Base-by-base conservation (phyloP, 2,888 invertebrate species). In the Sceliomorpha sp. region DNA sequence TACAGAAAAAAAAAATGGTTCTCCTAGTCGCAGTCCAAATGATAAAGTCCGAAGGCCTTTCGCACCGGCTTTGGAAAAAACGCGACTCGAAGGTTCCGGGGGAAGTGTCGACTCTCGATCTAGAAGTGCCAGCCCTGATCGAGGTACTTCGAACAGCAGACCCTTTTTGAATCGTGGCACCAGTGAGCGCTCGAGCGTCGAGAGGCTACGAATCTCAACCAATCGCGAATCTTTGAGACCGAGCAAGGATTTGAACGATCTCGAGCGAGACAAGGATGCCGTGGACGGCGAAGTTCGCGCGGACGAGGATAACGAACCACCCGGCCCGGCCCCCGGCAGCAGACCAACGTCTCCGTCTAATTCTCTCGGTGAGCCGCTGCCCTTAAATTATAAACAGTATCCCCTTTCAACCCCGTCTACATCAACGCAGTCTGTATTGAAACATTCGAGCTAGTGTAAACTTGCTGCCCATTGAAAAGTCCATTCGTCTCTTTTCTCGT, bases 1-100 rank as follows among this genome's bases (percentile, higher is more conserved):
- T 50, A 3, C 70, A 85, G 87, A 85, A 42, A 80, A 81, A 74
- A 77, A 75, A 56, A 85, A 82, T 74, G 82, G 81, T 15, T 87
- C 87, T n/a, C 86, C 86, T 0, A 81, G 81, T 48, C 81, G 62
- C 87, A 90, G 77, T 87, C 90, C 69, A 83, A 90, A 62, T 88
- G 89, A 84, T 87, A 91, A 79, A 86, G 88, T 1, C 80, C 90
- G 73, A 80, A 89, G 81, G 72, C 90, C 74, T 70, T 91, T 45
- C 86, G 81, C 83, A 1, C 78, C 84, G 13, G 84, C 76, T 8
- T 56, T 87, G 62, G 87, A 87, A 40, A 87, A 86, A 68, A 83
- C 87, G 2, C 79, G 87, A 1, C 66, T 86, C 20, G 83, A 82
- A 9, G 87, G 86, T 20, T 86, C 87, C 12, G 87, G 86, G 0